Conservation (phyloP, 2,888 invertebrate species). For the Troides aeacus region DNA sequence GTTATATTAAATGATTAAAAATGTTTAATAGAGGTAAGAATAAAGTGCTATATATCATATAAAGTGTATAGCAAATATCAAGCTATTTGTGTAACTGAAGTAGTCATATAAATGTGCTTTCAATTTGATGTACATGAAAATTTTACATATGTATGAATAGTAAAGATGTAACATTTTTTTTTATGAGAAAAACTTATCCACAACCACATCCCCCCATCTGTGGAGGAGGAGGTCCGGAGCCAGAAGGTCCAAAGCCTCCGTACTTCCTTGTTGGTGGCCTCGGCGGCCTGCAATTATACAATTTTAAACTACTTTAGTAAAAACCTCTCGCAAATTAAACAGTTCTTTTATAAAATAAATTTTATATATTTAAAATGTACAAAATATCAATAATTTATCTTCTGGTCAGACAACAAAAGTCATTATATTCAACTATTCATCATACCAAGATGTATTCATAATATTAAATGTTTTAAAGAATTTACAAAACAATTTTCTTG, state of each 20-base stretch:
- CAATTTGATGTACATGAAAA: no score
- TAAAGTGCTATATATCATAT: no score
- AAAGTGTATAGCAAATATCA: no score
- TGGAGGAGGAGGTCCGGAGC: slow-evolving; percentile 64
- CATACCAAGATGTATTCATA: background rate
- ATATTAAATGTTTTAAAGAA: background rate
- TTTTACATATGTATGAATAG: background rate
- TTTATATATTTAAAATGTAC: no score
- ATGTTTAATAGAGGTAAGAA: no score
- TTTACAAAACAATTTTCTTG: no score
- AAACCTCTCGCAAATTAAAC: background rate
- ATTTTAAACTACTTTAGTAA: background rate
- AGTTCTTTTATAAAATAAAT: background rate
- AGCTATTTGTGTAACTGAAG: no score
- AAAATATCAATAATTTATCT: background rate
- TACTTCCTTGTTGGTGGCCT: slow-evolving; percentile 67
- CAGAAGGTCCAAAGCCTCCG: slow-evolving; percentile 70
- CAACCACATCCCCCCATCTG: slow-evolving; percentile 73
- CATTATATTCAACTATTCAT: background rate
- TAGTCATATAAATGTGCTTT: no score
- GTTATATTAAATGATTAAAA: no score
- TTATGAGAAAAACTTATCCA: slow-evolving; percentile 43
- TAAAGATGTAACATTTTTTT: background rate
- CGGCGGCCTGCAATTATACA: slow-evolving; percentile 61
- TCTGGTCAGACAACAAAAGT: background rate